Conservation (phyloP, 2,888 invertebrate species). For the Sepioteuthis lessoniana region DNA sequence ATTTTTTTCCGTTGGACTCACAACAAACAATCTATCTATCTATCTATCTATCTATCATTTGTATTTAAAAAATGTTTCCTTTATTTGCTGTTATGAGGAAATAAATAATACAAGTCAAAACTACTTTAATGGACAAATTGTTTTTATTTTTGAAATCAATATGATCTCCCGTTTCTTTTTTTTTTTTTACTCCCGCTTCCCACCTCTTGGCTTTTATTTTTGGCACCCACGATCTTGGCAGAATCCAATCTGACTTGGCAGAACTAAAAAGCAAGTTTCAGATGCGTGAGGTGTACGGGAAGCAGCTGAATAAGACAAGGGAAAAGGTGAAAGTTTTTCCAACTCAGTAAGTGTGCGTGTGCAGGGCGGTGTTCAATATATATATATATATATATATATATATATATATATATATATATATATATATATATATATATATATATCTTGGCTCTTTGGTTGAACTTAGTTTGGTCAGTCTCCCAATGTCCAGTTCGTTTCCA, state of each 20-base stretch:
- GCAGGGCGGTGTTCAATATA: too few relatives aligned
- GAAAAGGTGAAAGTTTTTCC: background rate
- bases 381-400: too few relatives aligned
- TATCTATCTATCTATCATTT: too few relatives aligned
- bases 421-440: background rate
- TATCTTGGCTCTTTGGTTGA: background rate
- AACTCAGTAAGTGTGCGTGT: background rate
- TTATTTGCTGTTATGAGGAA: too few relatives aligned
- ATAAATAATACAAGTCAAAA: too few relatives aligned
- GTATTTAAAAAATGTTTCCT: too few relatives aligned
- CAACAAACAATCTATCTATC: too few relatives aligned
- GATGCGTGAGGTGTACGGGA: background rate
- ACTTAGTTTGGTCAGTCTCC: too few relatives aligned
- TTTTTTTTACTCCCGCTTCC: background rate
- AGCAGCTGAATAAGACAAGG: background rate
- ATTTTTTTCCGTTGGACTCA: too few relatives aligned
- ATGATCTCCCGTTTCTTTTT: background rate
- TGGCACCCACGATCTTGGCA: background rate
- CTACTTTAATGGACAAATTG: background rate
- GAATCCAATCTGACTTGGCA: background rate
- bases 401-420: background rate
- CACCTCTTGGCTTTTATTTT: background rate
- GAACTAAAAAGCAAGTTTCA: background rate
- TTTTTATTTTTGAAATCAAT: background rate
- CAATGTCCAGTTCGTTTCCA: too few relatives aligned